Base-by-base conservation (phyloP, 2,797 vertebrate species). In the Pterois miles region DNA sequence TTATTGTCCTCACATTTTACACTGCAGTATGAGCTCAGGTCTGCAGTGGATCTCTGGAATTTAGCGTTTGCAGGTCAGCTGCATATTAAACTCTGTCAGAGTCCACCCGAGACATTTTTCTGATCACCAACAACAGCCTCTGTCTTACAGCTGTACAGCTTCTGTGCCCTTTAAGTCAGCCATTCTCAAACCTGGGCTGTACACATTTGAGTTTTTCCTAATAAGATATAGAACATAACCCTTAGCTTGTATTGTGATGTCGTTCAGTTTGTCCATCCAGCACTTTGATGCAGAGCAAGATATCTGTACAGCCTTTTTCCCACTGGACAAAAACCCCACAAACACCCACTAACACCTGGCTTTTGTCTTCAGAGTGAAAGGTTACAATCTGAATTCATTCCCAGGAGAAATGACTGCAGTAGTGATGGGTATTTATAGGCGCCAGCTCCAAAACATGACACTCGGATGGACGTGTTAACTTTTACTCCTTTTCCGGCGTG, bases 1-100 rank as follows among this genome's bases (percentile, higher is more conserved):
- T n/a, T 63, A 38, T 80, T 60, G 8, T 50, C 50, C 23, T 31
- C 65, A 71, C 81, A 80, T 64, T 73, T 68, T 38, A 1, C 78
- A 46, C 71, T 18, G 57, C 11, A 5, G 78, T 53, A n/a, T 63
- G 66, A 78, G 31, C 25, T 63, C 66, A 38, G 48, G 4, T 48
- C 67, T 22, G 74, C 20, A 1, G 59, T 3, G 9, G 13, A 4
- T 50, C 20, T 1, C 68, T 31, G 79, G 82, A 71, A 81, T 86
- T 57, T 78, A n/a, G 56, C 82, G 0, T 33, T 67, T 57, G 60
- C 64, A 23, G 40, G 54, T 78, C 7, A 38, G 23, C 72, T 31
- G 65, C 52, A 18, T 25, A 25, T 73, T 65, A 43, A 66, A 67
- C 25, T 34, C 11, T 10, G 27, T 68, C 43, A 40, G 27, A 57